phyloP scores from a whole-genome alignment of 2,113 vertebrate genomes.

The Syngnathoides biaculeatus region DNA sequence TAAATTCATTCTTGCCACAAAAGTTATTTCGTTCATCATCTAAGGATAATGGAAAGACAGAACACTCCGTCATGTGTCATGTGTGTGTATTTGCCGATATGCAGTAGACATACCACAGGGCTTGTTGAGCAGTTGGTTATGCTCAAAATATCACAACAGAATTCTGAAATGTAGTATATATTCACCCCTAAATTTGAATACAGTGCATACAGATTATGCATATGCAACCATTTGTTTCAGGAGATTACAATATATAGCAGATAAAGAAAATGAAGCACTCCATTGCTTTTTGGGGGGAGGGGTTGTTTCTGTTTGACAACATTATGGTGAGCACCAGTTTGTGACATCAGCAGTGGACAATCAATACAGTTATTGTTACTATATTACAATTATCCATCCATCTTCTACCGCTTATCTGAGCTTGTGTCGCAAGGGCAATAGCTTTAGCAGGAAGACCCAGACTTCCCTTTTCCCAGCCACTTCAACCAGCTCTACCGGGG shows the following conservation, averaged over 20 bases:
- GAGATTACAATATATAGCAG: neutral
- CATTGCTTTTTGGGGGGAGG: no score
- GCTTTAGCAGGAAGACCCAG: no score
- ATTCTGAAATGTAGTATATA: slow-evolving; percentile 31
- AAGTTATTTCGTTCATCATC: neutral
- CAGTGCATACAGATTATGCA: neutral
- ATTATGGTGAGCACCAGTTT: no score
- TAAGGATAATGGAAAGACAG: neutral
- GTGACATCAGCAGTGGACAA: no score
- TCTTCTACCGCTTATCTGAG: no score
- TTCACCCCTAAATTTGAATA: slow-evolving; percentile 18
- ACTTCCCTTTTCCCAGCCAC: no score
- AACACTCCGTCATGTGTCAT: slow-evolving; percentile 5
- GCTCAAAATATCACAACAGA: slow-evolving; percentile 49
- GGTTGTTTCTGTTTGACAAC: no score
- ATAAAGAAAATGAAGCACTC: neutral
- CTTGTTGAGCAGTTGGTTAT: slow-evolving; percentile 52
- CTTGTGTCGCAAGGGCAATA: no score
- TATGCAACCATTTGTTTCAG: neutral
- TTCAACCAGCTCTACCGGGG: no score
- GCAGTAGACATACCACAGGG: slow-evolving; percentile 22
- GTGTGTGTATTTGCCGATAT: slow-evolving; percentile 26
- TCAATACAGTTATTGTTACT: no score
- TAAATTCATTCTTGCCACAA: neutral
- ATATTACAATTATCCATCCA: no score